A percentile compares a stretch with the other conserved stretches of the same genome.
Conservation (phyloP, 2,888 invertebrate genomes). For the Chrysolina haemoptera region DNA sequence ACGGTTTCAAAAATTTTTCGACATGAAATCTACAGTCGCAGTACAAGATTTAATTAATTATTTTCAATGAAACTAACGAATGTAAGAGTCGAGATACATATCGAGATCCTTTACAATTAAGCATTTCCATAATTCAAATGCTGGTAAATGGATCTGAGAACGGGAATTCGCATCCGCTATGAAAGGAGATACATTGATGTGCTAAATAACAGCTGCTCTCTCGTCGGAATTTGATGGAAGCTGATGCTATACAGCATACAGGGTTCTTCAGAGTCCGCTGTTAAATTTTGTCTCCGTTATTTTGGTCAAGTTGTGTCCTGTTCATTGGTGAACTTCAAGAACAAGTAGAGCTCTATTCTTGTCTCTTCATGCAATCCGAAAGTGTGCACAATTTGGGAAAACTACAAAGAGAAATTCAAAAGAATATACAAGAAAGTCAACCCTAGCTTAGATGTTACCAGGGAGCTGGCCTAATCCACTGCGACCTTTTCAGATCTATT, state of each 20-base stretch:
- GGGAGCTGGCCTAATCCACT: no score
- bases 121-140: constrained; percentile 46
- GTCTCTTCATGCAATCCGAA: no score
- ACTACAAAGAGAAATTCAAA: no score
- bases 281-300: no score
- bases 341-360: no score
- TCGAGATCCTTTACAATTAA: constrained; percentile 42
- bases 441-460: no score
- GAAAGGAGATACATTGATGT: constrained; percentile 29
- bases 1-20: constrained; percentile 34
- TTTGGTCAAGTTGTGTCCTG: no score
- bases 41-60: constrained; percentile 43
- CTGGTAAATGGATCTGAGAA: constrained; percentile 30
- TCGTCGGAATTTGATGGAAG: constrained; percentile 20
- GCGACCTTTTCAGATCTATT: no score
- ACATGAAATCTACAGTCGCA: constrained; percentile 36
- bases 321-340: no score
- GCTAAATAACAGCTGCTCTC: constrained; percentile 24
- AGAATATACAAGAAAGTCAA: no score
- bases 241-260: background rate
- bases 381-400: no score
- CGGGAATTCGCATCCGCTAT: constrained; percentile 31
- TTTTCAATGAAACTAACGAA: constrained; percentile 43
- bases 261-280: background rate
- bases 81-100: constrained; percentile 38